Base-by-base conservation (phyloP, 1,140 invertebrate species). In the Achatina immaculata region DNA sequence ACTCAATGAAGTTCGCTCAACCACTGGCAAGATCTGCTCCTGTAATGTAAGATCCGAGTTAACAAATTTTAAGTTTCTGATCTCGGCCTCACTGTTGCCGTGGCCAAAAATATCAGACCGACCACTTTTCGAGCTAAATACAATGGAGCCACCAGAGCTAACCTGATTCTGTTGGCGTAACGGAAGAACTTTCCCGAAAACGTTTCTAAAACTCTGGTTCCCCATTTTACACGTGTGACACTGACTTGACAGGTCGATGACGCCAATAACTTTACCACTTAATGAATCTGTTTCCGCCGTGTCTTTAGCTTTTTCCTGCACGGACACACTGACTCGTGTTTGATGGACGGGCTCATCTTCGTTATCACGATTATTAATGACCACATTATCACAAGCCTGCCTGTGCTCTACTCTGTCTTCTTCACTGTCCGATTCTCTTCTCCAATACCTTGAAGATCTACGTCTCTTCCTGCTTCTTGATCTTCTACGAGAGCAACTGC, bases 221-320 rank as follows among this genome's bases (percentile, higher is more conserved):
- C 72, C 72, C 72, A 74, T 74, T 51, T 74, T 74, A 31, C 48
- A 36, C 28, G 72, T 74, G 24, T 51, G 42, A 14, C 45, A 74
- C 11, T 14, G 1, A 9, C 19, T 43, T 38, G 38, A 9, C 6
- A 42, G 9, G 68, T 43, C 28, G 0, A 24, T 11, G 68, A 4
- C 42, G 24, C 68, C 40, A 11, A 1, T 42, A 1, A 71, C 36
- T 28, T 11, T 7, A 24, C 2, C 66, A 21, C 16, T 14, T 3
- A 31, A 36, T 3, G 21, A 24, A 42, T 24, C 40, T 71, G 19
- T 9, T 42, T 1, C 36, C 6, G 36, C 21, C 7, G 40, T 42
- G n/a, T 62, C 31, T 3, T 62, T n/a, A 62, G 58, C 31, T 1
- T 62, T 19, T 62, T 34, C 16, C 9, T 31, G 1, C 4, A 28